Evolutionary conservation across 2,113 vertebrate species (phyloP), one percentile per base, ranked within the genome.

Genomic region (Tonatia bakeri): DNA sequence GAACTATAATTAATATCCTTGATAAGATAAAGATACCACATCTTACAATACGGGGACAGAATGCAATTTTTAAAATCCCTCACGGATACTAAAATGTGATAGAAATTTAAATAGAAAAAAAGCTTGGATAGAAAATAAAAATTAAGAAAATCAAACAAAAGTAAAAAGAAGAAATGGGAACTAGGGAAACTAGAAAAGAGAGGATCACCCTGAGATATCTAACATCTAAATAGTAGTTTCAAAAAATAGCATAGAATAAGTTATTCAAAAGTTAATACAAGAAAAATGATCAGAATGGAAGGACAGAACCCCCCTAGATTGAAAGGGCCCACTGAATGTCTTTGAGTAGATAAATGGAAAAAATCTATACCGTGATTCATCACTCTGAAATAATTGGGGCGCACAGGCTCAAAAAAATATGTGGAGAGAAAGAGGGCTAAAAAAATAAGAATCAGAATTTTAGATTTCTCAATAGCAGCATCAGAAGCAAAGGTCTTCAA

Each of bases 231-330:
- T 67, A 82, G 72, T 22, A 73, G 47, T 36, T 50, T 75, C 54
- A 67, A 79, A 14, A 79, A 94, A 52, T n/a, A 69, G 7, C 15
- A 76, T 9, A 70, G 33, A 86, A 90, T 50, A 86, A 69, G 31
- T 90, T 72, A 79, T 83, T 36, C 64, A 92, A 77, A 87, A 88
- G 79, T 84, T 52, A 52, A 93, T 90, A 67, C 36, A 91, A 47
- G 76, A 76, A 85, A 76, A 94, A 59, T 43, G 38, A 95, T 31
- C n/a, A 65, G 65, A 76, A 72, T 72, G 65, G 56, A 81, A 75
- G 26, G 40, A 73, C 47, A 75, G 65, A 64, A 91, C 89, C 12
- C 1, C 13, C 31, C 43, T 43, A 59, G 22, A 38, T 40, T 82
- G 31, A 76, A 83, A 92, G 20, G 59, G 16, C 38, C 73, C 14